Evolutionary conservation across 2,113 vertebrate genomes (phyloP).

Genomic region (Vulpes lagopus): DNA sequence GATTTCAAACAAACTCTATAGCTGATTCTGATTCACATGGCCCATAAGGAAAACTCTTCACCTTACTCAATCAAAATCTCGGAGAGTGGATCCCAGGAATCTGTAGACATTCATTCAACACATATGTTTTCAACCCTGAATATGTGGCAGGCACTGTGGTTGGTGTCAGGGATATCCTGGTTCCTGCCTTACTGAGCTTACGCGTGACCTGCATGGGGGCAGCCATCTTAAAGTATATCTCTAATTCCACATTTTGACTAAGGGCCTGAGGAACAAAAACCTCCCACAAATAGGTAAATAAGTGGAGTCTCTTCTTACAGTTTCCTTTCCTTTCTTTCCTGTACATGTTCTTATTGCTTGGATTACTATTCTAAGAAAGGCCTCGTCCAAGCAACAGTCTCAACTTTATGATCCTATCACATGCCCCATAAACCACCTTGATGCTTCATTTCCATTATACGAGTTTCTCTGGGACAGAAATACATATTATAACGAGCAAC

Average conservation of each 20-base stretch:
- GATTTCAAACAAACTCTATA: neutral
- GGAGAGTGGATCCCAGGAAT: neutral
- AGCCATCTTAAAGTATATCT: neutral
- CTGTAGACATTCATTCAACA: neutral
- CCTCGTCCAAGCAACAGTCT: conserved; percentile 69
- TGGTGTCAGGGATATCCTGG: neutral
- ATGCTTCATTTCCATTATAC: conserved; percentile 74
- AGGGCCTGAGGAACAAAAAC: neutral
- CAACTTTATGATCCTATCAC: conserved; percentile 72
- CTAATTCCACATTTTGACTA: conserved; percentile 36
- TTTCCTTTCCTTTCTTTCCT: conserved; percentile 71
- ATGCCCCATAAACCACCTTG: conserved; percentile 66
- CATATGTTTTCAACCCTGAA: neutral
- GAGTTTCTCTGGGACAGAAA: conserved; percentile 67
- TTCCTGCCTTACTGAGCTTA: neutral
- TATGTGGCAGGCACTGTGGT: neutral
- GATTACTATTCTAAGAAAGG: conserved; percentile 73
- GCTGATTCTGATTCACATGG: neutral
- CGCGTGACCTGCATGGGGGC: neutral
- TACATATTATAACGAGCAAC: conserved; percentile 52
- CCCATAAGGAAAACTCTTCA: neutral
- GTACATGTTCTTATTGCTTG: conserved; percentile 63
- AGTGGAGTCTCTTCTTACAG: neutral
- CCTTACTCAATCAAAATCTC: neutral
- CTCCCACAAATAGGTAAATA: conserved; percentile 35